Conservation (phyloP, 1,140 invertebrate genomes). For the Telenomus remus region DNA sequence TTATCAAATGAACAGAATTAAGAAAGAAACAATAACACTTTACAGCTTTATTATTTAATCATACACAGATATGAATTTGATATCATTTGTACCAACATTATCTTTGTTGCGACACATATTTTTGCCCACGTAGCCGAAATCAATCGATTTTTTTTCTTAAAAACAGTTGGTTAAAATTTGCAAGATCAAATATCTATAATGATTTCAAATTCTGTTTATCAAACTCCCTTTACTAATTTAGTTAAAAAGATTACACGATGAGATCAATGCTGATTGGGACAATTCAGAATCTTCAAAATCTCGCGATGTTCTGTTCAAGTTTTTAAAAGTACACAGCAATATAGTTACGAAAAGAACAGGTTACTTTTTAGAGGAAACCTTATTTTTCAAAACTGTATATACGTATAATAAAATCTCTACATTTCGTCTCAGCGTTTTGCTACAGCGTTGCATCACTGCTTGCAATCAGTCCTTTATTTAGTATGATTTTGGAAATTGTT, state of each 20-base stretch:
- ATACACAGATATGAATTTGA: neutral
- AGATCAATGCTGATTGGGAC: neutral
- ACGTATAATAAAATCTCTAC: neutral
- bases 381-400: neutral
- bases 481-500: conserved; percentile 1
- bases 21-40: neutral
- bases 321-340: neutral
- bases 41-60: neutral
- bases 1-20: neutral
- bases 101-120: neutral
- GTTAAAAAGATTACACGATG: neutral
- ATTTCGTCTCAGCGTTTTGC: neutral
- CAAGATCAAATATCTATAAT: neutral
- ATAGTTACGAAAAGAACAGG: neutral
- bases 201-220: too few species aligned
- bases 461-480: neutral
- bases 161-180: neutral
- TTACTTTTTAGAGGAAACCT: neutral
- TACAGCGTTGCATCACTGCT: neutral
- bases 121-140: neutral
- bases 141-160: neutral
- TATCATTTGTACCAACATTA: neutral
- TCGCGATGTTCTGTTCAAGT: neutral
- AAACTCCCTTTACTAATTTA: neutral
- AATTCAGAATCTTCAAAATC: too few species aligned